phyloP scores from a whole-genome alignment of 2,888 invertebrate genomes.

The Patella caerulea region DNA sequence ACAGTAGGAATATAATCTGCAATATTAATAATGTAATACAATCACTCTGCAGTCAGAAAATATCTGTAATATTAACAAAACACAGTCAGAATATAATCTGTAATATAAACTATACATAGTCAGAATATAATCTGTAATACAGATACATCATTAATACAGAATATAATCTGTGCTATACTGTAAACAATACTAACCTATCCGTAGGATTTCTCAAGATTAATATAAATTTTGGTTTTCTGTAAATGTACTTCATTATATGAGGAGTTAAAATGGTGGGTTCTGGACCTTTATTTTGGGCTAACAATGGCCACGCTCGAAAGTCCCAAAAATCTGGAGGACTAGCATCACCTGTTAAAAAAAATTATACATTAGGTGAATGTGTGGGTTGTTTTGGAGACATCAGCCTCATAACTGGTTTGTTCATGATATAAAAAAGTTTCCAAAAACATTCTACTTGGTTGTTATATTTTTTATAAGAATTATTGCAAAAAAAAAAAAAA shows the following conservation, averaged over 20 bases:
- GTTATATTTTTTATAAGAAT: too few relatives aligned
- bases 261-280: conserved; percentile 49
- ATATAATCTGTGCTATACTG: neutral
- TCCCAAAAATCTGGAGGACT: conserved; percentile 65
- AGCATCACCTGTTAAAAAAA: conserved; percentile 51
- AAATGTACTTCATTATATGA: conserved; percentile 39
- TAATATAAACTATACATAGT: neutral
- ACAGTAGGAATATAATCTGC: conserved; percentile 57
- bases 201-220: conserved; percentile 56
- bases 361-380: too few relatives aligned
- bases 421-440: too few relatives aligned
- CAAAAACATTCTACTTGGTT: too few relatives aligned
- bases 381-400: too few relatives aligned
- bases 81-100: conserved; percentile 57
- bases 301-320: conserved; percentile 53
- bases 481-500: too few relatives aligned
- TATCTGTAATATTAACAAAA: neutral
- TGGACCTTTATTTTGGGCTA: conserved; percentile 52
- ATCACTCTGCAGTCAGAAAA: too few relatives aligned
- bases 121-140: too few relatives aligned
- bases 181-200: conserved; percentile 45
- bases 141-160: too few relatives aligned
- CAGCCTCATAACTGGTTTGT: too few relatives aligned
- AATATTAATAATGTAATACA: neutral
- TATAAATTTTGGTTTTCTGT: conserved; percentile 50